Evolutionary conservation across 2,113 vertebrate species (phyloP), one percentile per base, ranked within the genome.

Genomic region (Rhagologus leucostigma): DNA sequence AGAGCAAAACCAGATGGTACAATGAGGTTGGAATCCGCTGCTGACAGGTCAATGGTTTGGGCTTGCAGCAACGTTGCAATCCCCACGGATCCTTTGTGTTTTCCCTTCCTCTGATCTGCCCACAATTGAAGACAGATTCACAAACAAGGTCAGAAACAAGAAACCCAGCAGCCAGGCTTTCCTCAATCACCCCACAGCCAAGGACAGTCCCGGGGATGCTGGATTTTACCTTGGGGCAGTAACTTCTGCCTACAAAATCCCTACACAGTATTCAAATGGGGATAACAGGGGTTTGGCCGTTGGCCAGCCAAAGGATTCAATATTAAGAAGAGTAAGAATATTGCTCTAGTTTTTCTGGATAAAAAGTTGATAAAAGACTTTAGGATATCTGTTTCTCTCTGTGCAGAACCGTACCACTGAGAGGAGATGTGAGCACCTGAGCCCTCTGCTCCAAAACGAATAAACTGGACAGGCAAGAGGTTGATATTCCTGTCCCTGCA

Each of bases 91-190:
- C 83, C 53, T 92, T 91, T 89, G 94, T 91, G 65, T 89, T 79
- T 39, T 70, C 64, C 55, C 65, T 81, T 84, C 90, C 88, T 96
- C 83, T 92, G 83, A 94, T 95, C 90, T 78, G 69, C 92, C 76
- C 95, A 82, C 88, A 93, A 83, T 22, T 82, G 73, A 90, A 92
- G 64, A 63, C 76, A 92, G 90, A 94, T 65, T 90, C 86, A 70
- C 56, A 75, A 64, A 89, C 52, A 68, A 81, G 71, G 49, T 94
- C 83, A 60, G 79, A 89, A 84, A 92, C 56, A 94, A 86, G 68
- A 68, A 78, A 88, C 37, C 9, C 0, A 1, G 30, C 86, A 92
- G 47, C 18, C 85, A 94, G 80, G 19, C 70, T 92, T 96, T 88
- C 56, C 35, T 60, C 90, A 64, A 21, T 63, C 73, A 27, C 47